Conservation (phyloP, 2,888 invertebrate species). For the Cryptocheilus praepositus region DNA sequence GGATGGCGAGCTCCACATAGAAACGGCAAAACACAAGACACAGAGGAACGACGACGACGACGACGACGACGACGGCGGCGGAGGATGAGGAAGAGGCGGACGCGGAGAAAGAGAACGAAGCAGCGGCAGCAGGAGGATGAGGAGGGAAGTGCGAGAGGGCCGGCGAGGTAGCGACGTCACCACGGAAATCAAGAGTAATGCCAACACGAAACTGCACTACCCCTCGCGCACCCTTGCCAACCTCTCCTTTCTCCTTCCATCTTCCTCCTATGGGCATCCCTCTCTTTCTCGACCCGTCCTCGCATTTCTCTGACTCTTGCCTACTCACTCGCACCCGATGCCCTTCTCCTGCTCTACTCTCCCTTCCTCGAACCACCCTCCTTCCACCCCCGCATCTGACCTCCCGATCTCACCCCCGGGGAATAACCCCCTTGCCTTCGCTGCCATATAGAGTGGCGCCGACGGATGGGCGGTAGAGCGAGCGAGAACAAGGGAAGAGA, state of each 20-base stretch:
- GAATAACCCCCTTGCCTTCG: constrained; percentile 63
- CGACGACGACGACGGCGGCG: constrained; percentile 21
- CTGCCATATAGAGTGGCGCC: constrained; percentile 37
- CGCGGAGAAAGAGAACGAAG: constrained; percentile 21
- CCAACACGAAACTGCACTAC: constrained; percentile 78
- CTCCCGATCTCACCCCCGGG: constrained; percentile 57
- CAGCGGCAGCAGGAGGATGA: constrained; percentile 14
- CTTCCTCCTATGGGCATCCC: constrained; percentile 28
- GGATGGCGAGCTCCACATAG: constrained; percentile 19
- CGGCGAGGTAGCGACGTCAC: constrained; percentile 73
- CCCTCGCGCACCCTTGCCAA: constrained; percentile 70
- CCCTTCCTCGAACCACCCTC: constrained; percentile 34
- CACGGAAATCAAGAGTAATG: constrained; percentile 81
- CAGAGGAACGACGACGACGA: constrained; percentile 29
- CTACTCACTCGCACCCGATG: constrained; percentile 46
- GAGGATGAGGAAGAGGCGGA: constrained; percentile 34
- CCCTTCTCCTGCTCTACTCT: constrained; percentile 33
- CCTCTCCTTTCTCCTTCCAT: constrained; percentile 51
- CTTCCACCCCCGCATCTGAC: constrained; percentile 47
- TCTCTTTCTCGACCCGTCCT: constrained; percentile 32
- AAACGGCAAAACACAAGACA: constrained; percentile 67
- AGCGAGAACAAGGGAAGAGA: constrained; percentile 36
- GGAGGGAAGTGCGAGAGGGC: constrained; percentile 47
- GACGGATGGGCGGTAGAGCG: constrained; percentile 9
- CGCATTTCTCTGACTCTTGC: constrained; percentile 34